Base-by-base conservation (phyloP, 2,797 vertebrate genomes). In the Crax fasciolata region DNA sequence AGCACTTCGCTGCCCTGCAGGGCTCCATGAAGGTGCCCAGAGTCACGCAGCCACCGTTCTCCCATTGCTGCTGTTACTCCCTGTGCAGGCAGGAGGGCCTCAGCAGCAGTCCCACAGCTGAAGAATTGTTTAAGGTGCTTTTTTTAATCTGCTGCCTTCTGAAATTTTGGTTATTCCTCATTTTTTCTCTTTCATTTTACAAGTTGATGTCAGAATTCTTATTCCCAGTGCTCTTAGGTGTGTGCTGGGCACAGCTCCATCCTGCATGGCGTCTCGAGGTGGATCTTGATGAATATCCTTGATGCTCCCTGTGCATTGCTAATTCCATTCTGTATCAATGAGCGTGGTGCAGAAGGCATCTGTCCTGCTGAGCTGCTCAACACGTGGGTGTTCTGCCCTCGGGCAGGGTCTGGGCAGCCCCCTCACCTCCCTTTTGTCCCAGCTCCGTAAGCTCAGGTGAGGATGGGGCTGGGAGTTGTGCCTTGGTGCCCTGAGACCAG, bases 301-400 rank as follows among this genome's bases (percentile, higher is more conserved):
- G 20, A 2, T 1, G 24, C 21, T 65, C 11, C 71, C 58, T 27
- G n/a, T 9, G 21, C 0, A 0, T 25, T 28, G 25, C 8, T 25
- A 17, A 3, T 30, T 46, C 14, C 3, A 4, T 58, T 57, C 52
- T 24, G 0, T 5, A 0, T 2, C 51, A 12, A 17, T 67, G 81
- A 20, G 15, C 13, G 6, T 3, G n/a, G 35, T 9, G 2, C 12
- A 7, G 70, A 84, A 19, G 82, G 30, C 58, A 19, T 38, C 41
- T 59, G 30, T 21, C 58, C 61, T 18, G n/a, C 57, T 30, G 1
- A 72, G 68, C 87, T 81, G 70, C 39, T 72, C 87, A 39, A 1
- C 58, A 54, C 63, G 2, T 9, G 75, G 25, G 10, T 23, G 0
- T 35, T 55, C 38, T 38, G 0, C 32, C 75, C 75, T 27, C 7